phyloP scores from a whole-genome alignment of 2,888 invertebrate genomes.

The Octonoba sinensis region DNA sequence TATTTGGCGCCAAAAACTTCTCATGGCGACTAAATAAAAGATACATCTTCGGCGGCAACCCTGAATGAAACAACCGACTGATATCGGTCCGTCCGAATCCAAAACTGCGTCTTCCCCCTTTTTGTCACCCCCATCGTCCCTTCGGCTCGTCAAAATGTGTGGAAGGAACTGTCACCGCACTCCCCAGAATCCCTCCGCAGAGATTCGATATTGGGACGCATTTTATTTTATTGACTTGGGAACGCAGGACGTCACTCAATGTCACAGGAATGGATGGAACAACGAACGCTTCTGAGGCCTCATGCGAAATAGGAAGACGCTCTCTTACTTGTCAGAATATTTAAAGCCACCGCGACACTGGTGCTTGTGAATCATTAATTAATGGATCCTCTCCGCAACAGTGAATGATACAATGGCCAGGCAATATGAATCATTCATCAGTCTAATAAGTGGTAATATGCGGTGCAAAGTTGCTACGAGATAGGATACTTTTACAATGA shows the following conservation, averaged over 20 bases:
- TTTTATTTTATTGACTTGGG: slow-evolving; percentile 31
- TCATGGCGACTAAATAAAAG: too few species aligned
- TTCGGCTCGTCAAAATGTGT: slow-evolving; percentile 48
- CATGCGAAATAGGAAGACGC: neutral
- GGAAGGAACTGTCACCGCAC: slow-evolving; percentile 43
- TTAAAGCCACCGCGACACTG: too few species aligned
- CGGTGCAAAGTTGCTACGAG: too few species aligned
- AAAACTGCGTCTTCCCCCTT: slow-evolving; percentile 4
- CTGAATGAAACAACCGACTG: neutral
- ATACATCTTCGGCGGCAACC: too few species aligned
- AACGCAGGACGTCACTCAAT: slow-evolving; percentile 11
- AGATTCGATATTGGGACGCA: slow-evolving; percentile 49
- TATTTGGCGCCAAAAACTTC: too few species aligned
- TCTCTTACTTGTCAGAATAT: neutral
- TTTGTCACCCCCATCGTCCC: slow-evolving; percentile 4
- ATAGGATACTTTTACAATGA: too few species aligned
- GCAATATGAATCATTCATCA: too few species aligned
- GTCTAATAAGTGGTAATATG: too few species aligned
- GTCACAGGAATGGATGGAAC: too few species aligned
- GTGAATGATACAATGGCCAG: too few species aligned
- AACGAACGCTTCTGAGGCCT: neutral
- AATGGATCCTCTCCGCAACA: too few species aligned
- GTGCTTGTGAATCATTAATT: too few species aligned
- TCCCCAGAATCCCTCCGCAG: slow-evolving; percentile 25
- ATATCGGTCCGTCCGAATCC: slow-evolving; percentile 11